Base-by-base conservation (phyloP, 53 echinoderm and acorn worm genomes). In the Luidia sarsii region DNA sequence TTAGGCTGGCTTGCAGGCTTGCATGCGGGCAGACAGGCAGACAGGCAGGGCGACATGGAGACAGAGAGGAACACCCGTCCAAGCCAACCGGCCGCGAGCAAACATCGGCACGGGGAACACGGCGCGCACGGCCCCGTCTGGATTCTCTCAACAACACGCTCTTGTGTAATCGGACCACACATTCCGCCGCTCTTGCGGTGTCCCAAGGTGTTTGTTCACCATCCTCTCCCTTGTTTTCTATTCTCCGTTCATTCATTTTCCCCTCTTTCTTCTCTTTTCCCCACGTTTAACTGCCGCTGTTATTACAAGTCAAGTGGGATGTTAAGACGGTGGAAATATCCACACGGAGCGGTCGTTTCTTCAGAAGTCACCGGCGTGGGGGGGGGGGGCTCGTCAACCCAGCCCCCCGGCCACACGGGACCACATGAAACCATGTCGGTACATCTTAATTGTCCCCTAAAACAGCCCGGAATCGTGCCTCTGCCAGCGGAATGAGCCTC, bases 361-460 rank as follows among this genome's bases (percentile, higher is more conserved):
- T 75, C 37, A 49, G 16, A 69, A 46, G 33, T 49, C 33, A 16
- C 32, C 33, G 30, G 2, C 54, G n/a, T n/a, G n/a, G n/a, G n/a
- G n/a, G n/a, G n/a, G n/a, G n/a, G n/a, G n/a, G n/a, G n/a, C n/a
- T n/a, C n/a, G n/a, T n/a, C n/a, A n/a, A n/a, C n/a, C n/a, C n/a
- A n/a, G n/a, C n/a, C n/a, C n/a, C n/a, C n/a, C n/a, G n/a, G n/a
- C n/a, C n/a, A n/a, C n/a, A n/a, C n/a, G n/a, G n/a, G n/a, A n/a
- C n/a, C 24, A 28, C 28, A 74, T 41, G 74, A 46, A n/a, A 31
- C 59, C 62, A 22, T 77, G 61, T 62, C 55, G 55, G 60, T 59
- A 48, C 74, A 77, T 32, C 9, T 61, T 77, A 77, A 77, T 61
- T 77, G 77, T 77, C 77, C 48, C 20, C 21, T 74, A 74, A 61